Evolutionary conservation across 2,113 vertebrate genomes (phyloP).

Genomic region (Neodontobutis hainanensis): DNA sequence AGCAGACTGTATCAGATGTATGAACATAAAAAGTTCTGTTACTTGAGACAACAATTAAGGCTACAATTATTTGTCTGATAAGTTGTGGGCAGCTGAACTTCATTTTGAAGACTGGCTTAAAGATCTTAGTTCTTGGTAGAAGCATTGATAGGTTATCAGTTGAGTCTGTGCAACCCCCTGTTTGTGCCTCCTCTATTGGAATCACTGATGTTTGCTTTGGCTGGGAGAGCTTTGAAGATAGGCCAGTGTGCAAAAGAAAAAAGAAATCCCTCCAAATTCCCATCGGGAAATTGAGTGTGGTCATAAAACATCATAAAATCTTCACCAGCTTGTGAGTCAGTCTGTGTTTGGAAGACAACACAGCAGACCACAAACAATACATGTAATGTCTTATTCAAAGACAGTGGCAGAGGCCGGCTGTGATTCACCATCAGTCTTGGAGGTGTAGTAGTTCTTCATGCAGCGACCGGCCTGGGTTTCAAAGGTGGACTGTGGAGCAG

Average conservation of each 20-base stretch:
- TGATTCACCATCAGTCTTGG: conserved; percentile 36
- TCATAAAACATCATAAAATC: conserved; percentile 27
- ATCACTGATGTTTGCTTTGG: conserved; percentile 50
- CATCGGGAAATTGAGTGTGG: conserved; percentile 31
- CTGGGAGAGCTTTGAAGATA: conserved; percentile 43
- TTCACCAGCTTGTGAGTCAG: conserved; percentile 41
- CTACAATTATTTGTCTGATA: no score
- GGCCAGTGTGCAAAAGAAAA: conserved; percentile 24
- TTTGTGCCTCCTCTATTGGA: conserved; percentile 6
- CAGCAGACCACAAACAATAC: conserved; percentile 40
- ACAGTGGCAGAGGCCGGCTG: background rate
- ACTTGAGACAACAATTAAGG: no score
- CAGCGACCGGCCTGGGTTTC: conserved; percentile 6
- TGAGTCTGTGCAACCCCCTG: background rate
- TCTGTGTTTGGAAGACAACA: conserved; percentile 41
- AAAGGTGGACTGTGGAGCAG: conserved; percentile 14
- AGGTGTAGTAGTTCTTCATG: background rate
- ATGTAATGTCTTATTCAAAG: conserved; percentile 24
- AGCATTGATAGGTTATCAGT: conserved; percentile 30
- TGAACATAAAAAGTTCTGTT: no score
- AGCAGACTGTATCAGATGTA: no score
- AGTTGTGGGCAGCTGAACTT: no score
- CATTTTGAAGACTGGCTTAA: no score
- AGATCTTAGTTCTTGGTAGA: background rate
- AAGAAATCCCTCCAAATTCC: conserved; percentile 26